These are phyloP conservation scores for Glaucopsyche alexis DNA, from an alignment of 2,888 invertebrate genomes.

Conservation along the genomic window DNA sequence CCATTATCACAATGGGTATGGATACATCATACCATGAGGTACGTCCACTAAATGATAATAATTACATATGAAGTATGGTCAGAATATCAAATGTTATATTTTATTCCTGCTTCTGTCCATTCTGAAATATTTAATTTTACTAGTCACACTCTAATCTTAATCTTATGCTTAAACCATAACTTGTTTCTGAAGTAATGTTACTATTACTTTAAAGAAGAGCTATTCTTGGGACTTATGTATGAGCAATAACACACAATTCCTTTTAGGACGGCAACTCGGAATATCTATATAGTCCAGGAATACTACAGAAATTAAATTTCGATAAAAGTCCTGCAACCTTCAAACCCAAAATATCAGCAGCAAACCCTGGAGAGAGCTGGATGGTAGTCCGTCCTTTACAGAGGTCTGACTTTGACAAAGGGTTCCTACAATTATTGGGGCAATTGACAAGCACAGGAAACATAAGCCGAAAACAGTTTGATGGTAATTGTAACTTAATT, in stretches of 20 bases:
- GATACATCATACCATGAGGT: conserved; percentile 18
- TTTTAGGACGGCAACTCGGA: conserved; percentile 72
- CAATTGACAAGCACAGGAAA: conserved; percentile 93
- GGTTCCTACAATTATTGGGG: conserved; percentile 87
- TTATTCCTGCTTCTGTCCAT: too few species aligned
- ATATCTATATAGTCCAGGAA: conserved; percentile 83
- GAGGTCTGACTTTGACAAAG: conserved; percentile 90
- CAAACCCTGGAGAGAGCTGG: conserved; percentile 86
- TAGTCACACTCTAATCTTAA: too few species aligned
- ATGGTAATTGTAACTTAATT: conserved; percentile 80
- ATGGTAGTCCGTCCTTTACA: conserved; percentile 89
- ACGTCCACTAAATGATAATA: not conserved
- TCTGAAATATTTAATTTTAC: too few species aligned
- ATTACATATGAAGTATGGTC: too few species aligned
- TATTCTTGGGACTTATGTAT: too few species aligned
- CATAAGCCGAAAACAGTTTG: conserved; percentile 87
- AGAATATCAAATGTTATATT: too few species aligned
- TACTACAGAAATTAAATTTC: conserved; percentile 84
- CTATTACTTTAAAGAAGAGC: not conserved
- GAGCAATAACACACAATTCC: conserved; percentile 19
- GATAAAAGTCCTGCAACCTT: conserved; percentile 81
- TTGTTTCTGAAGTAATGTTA: not conserved
- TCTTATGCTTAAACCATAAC: too few species aligned
- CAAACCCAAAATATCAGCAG: conserved; percentile 84
- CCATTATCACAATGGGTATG: conserved; percentile 17